Conservation (phyloP, 2,888 invertebrate genomes). For the Heliconius sara region DNA sequence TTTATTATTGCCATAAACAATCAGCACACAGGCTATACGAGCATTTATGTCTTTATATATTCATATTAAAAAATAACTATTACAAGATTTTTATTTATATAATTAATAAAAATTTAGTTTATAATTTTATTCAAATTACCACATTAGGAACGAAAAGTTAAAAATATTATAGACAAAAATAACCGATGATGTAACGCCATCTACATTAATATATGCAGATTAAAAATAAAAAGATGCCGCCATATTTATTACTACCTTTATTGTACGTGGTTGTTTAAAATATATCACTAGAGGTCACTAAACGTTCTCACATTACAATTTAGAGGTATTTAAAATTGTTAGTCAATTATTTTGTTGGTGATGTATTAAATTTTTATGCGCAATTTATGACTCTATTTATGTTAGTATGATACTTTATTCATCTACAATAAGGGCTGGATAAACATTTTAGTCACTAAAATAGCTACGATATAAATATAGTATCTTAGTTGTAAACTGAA, state of each 20-base stretch:
- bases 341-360: neutral
- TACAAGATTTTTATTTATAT: neutral
- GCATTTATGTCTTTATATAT: neutral
- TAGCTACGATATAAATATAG: no score
- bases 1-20: constrained; percentile 27
- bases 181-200: neutral
- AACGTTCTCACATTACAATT: neutral
- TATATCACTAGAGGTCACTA: neutral
- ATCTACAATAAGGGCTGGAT: no score
- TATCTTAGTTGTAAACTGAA: no score
- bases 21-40: constrained; percentile 3
- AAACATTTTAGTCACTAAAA: no score
- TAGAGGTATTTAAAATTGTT: neutral
- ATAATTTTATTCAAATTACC: no score
- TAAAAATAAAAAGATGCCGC: neutral
- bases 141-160: neutral
- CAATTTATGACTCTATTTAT: no score
- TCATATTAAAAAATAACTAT: neutral
- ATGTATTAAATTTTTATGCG: neutral
- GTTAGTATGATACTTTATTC: no score
- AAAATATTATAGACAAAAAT: neutral
- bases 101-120: no score
- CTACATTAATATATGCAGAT: neutral
- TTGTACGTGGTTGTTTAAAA: no score
- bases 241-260: neutral